These are phyloP conservation scores for Hyles vespertilio DNA, from an alignment of 1,140 invertebrate species.

Conservation along the genomic window DNA sequence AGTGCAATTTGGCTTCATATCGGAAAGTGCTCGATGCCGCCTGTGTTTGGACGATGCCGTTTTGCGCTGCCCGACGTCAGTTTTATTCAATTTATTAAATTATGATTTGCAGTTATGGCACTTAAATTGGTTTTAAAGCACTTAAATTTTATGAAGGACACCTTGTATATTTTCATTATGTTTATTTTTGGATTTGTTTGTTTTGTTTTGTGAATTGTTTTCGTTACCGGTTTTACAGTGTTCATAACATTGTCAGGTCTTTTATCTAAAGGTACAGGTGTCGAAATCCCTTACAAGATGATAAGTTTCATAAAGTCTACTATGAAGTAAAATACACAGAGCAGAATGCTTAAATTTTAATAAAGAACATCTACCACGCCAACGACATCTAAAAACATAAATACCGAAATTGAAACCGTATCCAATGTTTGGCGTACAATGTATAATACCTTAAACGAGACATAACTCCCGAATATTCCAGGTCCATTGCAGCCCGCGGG, in stretches of 20 bases:
- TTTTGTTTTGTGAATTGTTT: background rate
- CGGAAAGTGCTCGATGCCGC: slow-evolving; percentile 38
- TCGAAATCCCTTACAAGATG: no score
- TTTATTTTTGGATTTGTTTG: background rate
- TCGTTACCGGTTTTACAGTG: no score
- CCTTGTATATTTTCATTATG: background rate
- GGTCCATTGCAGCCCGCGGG: slow-evolving; percentile 17
- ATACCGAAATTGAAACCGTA: background rate
- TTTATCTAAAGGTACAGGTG: no score
- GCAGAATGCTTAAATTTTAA: no score
- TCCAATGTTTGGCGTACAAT: background rate
- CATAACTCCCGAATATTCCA: slow-evolving; percentile 18
- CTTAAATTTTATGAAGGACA: background rate
- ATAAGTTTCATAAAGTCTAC: no score
- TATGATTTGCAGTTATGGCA: slow-evolving; percentile 1
- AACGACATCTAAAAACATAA: no score
- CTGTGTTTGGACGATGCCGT: slow-evolving; percentile 44
- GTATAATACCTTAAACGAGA: slow-evolving; percentile 15
- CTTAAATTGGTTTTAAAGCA: background rate
- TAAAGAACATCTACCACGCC: no score
- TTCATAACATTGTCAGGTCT: no score
- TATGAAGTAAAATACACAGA: no score
- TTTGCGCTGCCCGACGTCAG: slow-evolving; percentile 35
- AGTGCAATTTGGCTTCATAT: slow-evolving; percentile 51
- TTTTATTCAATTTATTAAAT: slow-evolving; percentile 20